phyloP scores from a whole-genome alignment of 2,113 vertebrate genomes.

The Platanista minor region DNA sequence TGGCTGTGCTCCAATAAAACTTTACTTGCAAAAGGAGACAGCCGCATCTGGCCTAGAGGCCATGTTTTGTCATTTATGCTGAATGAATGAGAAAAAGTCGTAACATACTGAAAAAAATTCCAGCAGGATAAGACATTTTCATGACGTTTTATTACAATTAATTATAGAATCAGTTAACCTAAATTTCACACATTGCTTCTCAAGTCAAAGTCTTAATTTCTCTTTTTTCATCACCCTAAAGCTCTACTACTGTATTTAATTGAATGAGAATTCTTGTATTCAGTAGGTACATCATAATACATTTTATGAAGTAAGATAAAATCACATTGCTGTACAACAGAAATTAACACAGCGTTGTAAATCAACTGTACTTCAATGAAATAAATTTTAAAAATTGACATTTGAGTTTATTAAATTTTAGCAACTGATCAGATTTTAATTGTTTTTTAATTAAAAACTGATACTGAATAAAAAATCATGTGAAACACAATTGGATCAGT shows the following conservation, averaged over 20 bases:
- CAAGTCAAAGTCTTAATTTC: neutral
- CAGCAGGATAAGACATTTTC: neutral
- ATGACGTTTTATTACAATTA: neutral
- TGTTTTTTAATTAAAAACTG: slow-evolving; percentile 21
- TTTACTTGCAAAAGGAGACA: slow-evolving; percentile 7
- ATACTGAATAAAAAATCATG: neutral
- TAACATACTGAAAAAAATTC: neutral
- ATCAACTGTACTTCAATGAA: too few species aligned
- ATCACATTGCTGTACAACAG: too few species aligned
- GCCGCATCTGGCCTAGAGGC: neutral
- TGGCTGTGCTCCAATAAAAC: neutral
- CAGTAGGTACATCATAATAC: neutral
- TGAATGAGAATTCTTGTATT: neutral
- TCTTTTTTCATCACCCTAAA: neutral
- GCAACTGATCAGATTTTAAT: neutral
- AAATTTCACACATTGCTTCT: neutral
- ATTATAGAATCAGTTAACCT: neutral
- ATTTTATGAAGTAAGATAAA: neutral
- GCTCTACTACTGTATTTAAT: neutral
- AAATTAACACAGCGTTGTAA: too few species aligned
- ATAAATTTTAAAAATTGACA: neutral
- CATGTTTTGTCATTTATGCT: neutral
- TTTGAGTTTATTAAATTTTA: neutral
- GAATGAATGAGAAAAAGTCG: slow-evolving; percentile 23
- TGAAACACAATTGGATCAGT: neutral